A percentile compares a stretch with the other conserved stretches of the same genome.
These are phyloP conservation scores for Catagonus wagneri DNA, from an alignment of 2,113 vertebrate species.

Conservation along the genomic window DNA sequence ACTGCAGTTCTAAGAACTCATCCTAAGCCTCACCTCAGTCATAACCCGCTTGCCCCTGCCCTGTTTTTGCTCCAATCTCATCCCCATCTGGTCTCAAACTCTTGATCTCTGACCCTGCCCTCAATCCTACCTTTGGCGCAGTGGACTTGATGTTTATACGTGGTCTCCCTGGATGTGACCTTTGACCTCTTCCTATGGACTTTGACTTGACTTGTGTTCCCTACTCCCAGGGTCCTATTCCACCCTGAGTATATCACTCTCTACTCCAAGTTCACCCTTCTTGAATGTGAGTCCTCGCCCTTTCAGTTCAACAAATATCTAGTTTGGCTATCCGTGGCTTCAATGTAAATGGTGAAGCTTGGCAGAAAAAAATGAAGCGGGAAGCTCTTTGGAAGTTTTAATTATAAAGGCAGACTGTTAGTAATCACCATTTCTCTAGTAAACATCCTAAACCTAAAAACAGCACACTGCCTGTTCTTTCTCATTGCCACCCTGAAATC, in stretches of 20 bases:
- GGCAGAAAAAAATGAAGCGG: neutral
- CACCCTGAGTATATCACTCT: neutral
- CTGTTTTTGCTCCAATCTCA: slow-evolving; percentile 9
- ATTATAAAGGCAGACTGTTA: neutral
- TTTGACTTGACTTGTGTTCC: slow-evolving; percentile 56
- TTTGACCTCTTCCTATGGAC: slow-evolving; percentile 37
- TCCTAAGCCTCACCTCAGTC: neutral
- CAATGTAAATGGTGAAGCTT: neutral
- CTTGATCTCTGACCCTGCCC: slow-evolving; percentile 60
- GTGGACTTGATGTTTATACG: slow-evolving; percentile 52
- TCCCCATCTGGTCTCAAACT: slow-evolving; percentile 31
- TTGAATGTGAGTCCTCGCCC: neutral
- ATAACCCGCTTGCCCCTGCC: neutral
- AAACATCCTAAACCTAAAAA: neutral
- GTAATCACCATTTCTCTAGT: neutral
- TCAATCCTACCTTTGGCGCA: slow-evolving; percentile 53
- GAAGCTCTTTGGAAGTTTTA: slow-evolving; percentile 14
- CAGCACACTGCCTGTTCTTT: neutral
- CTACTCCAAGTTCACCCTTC: slow-evolving; percentile 31
- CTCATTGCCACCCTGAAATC: neutral
- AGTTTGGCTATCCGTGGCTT: neutral
- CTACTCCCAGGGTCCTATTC: neutral
- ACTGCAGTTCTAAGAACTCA: neutral
- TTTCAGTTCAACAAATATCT: neutral
- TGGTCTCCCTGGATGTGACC: neutral